phyloP scores from a whole-genome alignment of 1,140 invertebrate genomes.

The Orchesella cincta region DNA sequence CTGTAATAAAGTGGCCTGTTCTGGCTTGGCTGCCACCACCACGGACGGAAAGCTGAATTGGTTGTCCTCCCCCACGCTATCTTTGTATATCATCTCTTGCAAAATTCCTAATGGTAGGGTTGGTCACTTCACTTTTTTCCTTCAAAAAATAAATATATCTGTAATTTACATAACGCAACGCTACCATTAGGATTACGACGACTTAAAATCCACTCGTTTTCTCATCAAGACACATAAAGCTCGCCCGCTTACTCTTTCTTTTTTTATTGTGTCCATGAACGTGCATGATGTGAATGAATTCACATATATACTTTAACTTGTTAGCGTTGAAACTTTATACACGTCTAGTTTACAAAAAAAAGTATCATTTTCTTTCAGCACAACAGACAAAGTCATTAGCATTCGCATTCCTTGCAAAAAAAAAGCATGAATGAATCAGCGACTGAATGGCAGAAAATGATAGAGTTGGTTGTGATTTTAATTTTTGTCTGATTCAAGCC shows the following conservation, averaged over 20 bases:
- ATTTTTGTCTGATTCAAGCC: background rate
- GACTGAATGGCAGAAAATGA: constrained; percentile 16
- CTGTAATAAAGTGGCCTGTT: no score
- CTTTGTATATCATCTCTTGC: background rate
- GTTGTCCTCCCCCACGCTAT: constrained; percentile 8
- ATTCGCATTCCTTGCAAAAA: background rate
- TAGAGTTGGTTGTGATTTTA: background rate
- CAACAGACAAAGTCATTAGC: background rate
- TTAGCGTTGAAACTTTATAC: no score
- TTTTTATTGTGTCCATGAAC: no score
- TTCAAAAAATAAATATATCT: background rate
- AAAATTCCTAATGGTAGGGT: constrained; percentile 11
- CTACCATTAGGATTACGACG: no score
- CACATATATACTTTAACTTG: no score
- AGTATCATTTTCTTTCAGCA: background rate
- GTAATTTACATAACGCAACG: no score
- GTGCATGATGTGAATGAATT: no score
- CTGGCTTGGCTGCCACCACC: no score
- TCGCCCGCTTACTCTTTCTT: no score
- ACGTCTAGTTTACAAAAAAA: background rate
- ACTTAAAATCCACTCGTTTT: no score
- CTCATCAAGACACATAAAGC: no score
- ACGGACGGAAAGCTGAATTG: no score
- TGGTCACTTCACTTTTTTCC: constrained; percentile 15
- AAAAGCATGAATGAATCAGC: background rate